These are phyloP conservation scores for Andrena dorsata DNA, from an alignment of 2,888 invertebrate species.

Conservation along the genomic window DNA sequence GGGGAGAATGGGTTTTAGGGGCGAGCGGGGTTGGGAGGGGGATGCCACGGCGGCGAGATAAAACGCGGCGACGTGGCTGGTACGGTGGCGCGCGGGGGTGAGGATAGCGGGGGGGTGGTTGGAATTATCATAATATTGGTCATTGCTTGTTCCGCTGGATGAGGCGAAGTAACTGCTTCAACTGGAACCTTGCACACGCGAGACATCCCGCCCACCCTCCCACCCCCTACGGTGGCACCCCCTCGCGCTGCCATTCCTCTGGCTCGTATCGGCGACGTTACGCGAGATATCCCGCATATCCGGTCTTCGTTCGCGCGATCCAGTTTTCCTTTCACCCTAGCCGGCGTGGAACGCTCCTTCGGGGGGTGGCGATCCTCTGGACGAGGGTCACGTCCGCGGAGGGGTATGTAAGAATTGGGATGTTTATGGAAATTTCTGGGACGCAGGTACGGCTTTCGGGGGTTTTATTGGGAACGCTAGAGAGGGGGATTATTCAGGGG, in stretches of 20 bases:
- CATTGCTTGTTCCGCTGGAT: constrained; percentile 78
- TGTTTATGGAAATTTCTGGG: too few species aligned
- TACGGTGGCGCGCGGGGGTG: background rate
- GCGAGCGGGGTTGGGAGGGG: constrained; percentile 16
- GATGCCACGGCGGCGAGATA: constrained; percentile 47
- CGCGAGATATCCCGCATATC: constrained; percentile 17
- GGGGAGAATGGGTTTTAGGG: too few species aligned
- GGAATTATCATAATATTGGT: constrained; percentile 84
- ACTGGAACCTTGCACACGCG: constrained; percentile 67
- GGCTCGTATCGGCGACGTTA: constrained; percentile 1
- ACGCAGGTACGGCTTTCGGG: too few species aligned
- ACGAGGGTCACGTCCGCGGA: background rate
- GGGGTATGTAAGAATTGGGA: too few species aligned
- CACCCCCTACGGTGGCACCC: background rate
- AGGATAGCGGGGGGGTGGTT: constrained; percentile 65
- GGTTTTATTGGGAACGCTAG: too few species aligned
- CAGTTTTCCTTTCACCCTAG: background rate
- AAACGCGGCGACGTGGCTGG: constrained; percentile 54
- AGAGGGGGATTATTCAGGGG: too few species aligned
- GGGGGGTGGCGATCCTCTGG: background rate
- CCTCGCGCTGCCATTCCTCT: background rate
- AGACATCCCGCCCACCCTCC: background rate
- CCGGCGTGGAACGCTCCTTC: background rate
- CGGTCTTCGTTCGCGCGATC: background rate
- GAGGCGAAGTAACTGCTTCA: constrained; percentile 75